Conservation (phyloP, 2,888 invertebrate genomes). For the Monochamus alternatus region DNA sequence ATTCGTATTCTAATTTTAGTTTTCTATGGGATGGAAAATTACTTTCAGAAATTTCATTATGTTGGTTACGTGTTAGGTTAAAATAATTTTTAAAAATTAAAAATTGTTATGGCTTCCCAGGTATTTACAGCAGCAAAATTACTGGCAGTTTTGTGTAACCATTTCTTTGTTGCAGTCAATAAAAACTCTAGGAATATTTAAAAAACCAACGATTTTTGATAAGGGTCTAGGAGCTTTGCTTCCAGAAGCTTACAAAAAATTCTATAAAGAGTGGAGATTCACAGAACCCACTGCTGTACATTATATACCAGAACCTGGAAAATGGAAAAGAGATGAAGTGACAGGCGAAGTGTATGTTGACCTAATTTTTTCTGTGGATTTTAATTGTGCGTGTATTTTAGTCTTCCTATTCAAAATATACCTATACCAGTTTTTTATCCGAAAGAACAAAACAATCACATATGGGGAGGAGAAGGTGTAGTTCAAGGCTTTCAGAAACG, state of each 20-base stretch:
- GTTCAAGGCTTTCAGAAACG: slow-evolving; percentile 89
- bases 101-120: slow-evolving; percentile 4
- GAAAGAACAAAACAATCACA: slow-evolving; percentile 84
- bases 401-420: slow-evolving; percentile 81
- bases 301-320: slow-evolving; percentile 82
- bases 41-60: background rate
- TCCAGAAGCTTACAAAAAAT: slow-evolving; percentile 88
- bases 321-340: slow-evolving; percentile 81
- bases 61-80: slow-evolving; percentile 9
- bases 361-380: background rate
- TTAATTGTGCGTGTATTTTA: slow-evolving; percentile 56
- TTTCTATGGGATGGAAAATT: no score
- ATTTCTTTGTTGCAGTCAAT: slow-evolving; percentile 58
- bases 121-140: background rate
- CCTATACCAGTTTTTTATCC: slow-evolving; percentile 86
- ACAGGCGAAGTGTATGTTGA: slow-evolving; percentile 80
- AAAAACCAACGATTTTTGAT: slow-evolving; percentile 72
- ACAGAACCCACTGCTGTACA: slow-evolving; percentile 77
- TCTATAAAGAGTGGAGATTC: slow-evolving; percentile 88
- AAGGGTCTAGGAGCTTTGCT: slow-evolving; percentile 80
- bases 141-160: background rate
- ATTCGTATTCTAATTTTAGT: no score
- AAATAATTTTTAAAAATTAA: slow-evolving; percentile 1
- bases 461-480: slow-evolving; percentile 98
- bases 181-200: slow-evolving; percentile 65